Evolutionary conservation across 2,113 vertebrate genomes (phyloP).

Genomic region (Dolichotis patagonum): DNA sequence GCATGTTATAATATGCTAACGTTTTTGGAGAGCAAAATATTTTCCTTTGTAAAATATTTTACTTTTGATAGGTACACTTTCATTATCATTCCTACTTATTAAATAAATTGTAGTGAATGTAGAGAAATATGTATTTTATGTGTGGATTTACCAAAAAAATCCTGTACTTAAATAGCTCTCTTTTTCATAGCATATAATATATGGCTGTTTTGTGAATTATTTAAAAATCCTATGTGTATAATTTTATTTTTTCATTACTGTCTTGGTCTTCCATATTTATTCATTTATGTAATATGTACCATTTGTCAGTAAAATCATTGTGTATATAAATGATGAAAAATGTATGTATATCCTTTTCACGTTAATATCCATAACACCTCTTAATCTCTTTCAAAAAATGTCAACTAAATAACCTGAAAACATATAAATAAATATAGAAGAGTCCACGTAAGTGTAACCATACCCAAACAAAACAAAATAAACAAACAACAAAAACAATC

Average conservation of each 20-base stretch:
- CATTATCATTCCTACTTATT: constrained; percentile 17
- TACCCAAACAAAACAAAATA: constrained; percentile 45
- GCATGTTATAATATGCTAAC: constrained; percentile 27
- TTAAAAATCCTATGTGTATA: constrained; percentile 62
- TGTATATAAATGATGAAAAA: constrained; percentile 68
- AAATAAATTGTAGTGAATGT: neutral
- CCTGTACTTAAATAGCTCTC: constrained; percentile 32
- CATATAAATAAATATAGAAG: constrained; percentile 67
- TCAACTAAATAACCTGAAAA: constrained; percentile 48
- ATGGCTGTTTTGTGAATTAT: constrained; percentile 68
- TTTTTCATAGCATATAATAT: constrained; percentile 53
- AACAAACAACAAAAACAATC: neutral
- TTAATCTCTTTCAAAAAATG: constrained; percentile 51
- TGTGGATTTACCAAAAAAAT: neutral
- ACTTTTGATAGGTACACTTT: constrained; percentile 22
- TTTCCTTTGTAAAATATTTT: constrained; percentile 43
- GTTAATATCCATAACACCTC: neutral
- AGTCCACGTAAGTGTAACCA: neutral
- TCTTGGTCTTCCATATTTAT: constrained; percentile 76
- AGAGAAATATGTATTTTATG: constrained; percentile 6
- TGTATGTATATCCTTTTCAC: constrained; percentile 66
- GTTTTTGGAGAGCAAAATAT: neutral
- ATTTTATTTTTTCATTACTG: constrained; percentile 80
- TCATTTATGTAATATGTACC: constrained; percentile 77
- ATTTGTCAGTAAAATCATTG: constrained; percentile 77